phyloP scores from a whole-genome alignment of 2,113 vertebrate genomes.

The western clawed frog (Xenopus tropicalis) region DNA sequence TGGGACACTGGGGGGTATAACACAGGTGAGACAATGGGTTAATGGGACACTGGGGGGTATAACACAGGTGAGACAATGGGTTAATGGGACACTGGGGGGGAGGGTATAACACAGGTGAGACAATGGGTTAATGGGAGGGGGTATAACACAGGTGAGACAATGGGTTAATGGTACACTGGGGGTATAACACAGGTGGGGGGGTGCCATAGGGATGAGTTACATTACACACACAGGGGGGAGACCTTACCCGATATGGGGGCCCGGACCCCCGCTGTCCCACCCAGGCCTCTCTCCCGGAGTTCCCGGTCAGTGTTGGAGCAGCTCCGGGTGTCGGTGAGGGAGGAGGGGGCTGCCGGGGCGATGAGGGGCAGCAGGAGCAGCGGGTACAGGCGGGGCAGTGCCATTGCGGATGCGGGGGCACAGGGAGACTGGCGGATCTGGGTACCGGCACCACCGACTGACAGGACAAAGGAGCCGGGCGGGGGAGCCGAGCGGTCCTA shows the following conservation, averaged over 20 bases:
- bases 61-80: too few relatives aligned
- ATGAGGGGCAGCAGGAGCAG: conserved; percentile 50
- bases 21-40: too few relatives aligned
- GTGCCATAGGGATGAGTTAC: not conserved
- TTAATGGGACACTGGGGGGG: too few relatives aligned
- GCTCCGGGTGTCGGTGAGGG: conserved; percentile 68
- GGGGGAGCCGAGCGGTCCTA: conserved; percentile 12
- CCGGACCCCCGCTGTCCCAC: conserved; percentile 70
- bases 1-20: too few relatives aligned
- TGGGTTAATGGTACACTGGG: too few relatives aligned
- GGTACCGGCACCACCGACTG: not conserved
- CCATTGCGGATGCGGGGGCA: not conserved
- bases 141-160: too few relatives aligned
- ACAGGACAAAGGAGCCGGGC: conserved; percentile 4
- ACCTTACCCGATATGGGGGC: conserved; percentile 78
- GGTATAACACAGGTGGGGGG: not conserved
- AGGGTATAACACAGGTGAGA: too few relatives aligned
- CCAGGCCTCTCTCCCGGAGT: conserved; percentile 77
- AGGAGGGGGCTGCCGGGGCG: conserved; percentile 34
- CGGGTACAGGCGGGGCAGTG: not conserved
- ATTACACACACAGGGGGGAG: conserved; percentile 77
- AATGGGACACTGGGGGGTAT: too few relatives aligned
- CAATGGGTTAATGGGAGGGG: too few relatives aligned
- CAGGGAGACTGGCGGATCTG: not conserved
- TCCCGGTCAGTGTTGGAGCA: conserved; percentile 78